phyloP scores from a whole-genome alignment of 2,888 invertebrate genomes.

The Graphium colonna region DNA sequence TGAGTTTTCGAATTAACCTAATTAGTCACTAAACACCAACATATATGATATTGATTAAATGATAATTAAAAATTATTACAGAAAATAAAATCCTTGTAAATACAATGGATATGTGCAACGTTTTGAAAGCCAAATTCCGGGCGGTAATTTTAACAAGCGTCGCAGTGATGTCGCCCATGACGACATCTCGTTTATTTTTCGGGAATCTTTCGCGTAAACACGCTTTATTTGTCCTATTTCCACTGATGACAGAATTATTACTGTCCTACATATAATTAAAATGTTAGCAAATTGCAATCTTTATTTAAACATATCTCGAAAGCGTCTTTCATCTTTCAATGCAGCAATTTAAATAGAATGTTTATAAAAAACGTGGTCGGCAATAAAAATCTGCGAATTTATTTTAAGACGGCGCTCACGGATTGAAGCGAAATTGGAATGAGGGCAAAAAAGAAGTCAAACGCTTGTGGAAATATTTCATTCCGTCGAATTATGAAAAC shows the following conservation, averaged over 20 bases:
- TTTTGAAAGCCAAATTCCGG: constrained; percentile 29
- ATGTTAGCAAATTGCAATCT: background rate
- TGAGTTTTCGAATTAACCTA: background rate
- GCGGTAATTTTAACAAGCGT: constrained; percentile 50
- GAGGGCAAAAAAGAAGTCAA: background rate
- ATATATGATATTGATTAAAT: background rate
- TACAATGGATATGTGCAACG: constrained; percentile 8
- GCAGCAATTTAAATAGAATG: background rate
- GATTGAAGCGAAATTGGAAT: background rate
- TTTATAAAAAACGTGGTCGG: background rate
- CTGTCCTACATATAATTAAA: background rate
- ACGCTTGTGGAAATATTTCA: background rate
- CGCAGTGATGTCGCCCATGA: constrained; percentile 49
- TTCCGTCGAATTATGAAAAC: background rate
- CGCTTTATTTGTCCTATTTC: constrained; percentile 18
- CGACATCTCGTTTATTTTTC: constrained; percentile 44
- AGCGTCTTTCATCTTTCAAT: background rate
- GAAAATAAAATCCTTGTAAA: too few relatives aligned
- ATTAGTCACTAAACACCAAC: background rate
- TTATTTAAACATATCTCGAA: background rate
- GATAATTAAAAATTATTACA: background rate
- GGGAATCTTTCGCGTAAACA: constrained; percentile 18
- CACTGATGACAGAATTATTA: constrained; percentile 10
- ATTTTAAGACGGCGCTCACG: background rate
- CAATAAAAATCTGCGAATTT: background rate